Evolutionary conservation across 1,140 invertebrate species (phyloP), one percentile per base, ranked within the genome.

Genomic region (Eriocheir sinensis): DNA sequence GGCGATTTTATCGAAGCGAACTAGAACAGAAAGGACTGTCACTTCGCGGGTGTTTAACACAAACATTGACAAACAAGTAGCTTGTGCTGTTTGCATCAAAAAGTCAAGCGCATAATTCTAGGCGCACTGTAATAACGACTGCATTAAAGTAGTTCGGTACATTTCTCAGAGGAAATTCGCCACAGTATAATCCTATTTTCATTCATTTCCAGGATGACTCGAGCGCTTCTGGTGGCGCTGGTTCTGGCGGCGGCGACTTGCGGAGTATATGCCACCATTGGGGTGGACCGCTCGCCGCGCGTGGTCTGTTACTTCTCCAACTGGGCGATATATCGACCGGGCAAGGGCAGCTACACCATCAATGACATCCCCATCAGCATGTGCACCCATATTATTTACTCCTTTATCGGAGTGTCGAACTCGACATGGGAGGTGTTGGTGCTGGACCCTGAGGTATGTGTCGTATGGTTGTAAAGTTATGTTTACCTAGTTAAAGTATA

Each of bases 261-360:
- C 15, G 89, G 72, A 0, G 86, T 80, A 0, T 27, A 27, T 30
- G 27, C 36, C 2, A 85, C 60, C 30, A 60, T 53, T 30, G 8
- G 86, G 27, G 41, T 30, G 0, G 36, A 79, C 48, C 48, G 60
- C 9, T 94, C 80, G 96, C 97, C 97, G 17, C 97, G 98, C 96
- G 97, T 98, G 88, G 98, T 98, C 40, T 99, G 98, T 96, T 99
- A 99, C 97, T 99, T 98, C 97, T 98, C 98, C 96, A 99, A 98
- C 96, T 99, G 98, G 98, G 98, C 98, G 4, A 97, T 98, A n/a
- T 98, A 99, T 96, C 97, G 98, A 53, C 98, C 98, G 0, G 98
- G 98, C 6, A 97, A 98, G 8, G 98, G 98, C 3, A 98, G 97
- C 60, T 99, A 99, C 96, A 98, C 97, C 0, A 97, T 99, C 83